Conservation (phyloP, 2,888 invertebrate genomes). For the Drosophila neonasuta region DNA sequence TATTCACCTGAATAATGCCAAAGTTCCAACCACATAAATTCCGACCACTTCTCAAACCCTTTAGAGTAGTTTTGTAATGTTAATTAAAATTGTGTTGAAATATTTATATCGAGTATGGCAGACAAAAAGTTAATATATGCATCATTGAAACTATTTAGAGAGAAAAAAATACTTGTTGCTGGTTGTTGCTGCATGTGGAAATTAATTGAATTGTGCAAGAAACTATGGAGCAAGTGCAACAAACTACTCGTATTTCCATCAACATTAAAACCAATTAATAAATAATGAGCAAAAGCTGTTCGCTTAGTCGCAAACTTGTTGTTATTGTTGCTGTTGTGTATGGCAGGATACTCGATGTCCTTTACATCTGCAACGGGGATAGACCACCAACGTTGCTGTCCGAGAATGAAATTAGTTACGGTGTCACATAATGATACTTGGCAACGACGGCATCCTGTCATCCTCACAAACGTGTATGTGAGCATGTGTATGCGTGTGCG, state of each 20-base stretch:
- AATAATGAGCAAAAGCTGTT: slow-evolving; percentile 57
- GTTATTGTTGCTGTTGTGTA: slow-evolving; percentile 15
- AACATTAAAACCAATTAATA: slow-evolving; percentile 64
- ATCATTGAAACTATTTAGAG: slow-evolving; percentile 1
- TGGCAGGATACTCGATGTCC: slow-evolving; percentile 49
- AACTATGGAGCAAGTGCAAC: slow-evolving; percentile 16
- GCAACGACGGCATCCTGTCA: slow-evolving; percentile 38
- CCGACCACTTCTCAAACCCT: neutral
- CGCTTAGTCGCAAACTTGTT: slow-evolving; percentile 9
- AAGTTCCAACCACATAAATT: slow-evolving; percentile 9
- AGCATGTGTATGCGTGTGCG: neutral
- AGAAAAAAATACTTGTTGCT: slow-evolving; percentile 2
- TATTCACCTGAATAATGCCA: slow-evolving; percentile 26
- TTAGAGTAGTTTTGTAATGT: slow-evolving; percentile 19
- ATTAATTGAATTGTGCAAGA: slow-evolving; percentile 27
- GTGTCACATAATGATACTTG: slow-evolving; percentile 67
- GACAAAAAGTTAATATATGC: neutral
- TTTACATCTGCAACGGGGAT: slow-evolving; percentile 39
- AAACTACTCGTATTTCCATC: slow-evolving; percentile 40
- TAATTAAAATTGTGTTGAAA: slow-evolving; percentile 36
- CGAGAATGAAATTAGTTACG: slow-evolving; percentile 69
- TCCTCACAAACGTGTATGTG: neutral
- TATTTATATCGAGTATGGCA: slow-evolving; percentile 10
- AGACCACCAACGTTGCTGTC: slow-evolving; percentile 8
- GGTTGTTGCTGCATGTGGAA: slow-evolving; percentile 3